Conservation (phyloP, 2,113 vertebrate genomes). For the Callaeas wilsoni region DNA sequence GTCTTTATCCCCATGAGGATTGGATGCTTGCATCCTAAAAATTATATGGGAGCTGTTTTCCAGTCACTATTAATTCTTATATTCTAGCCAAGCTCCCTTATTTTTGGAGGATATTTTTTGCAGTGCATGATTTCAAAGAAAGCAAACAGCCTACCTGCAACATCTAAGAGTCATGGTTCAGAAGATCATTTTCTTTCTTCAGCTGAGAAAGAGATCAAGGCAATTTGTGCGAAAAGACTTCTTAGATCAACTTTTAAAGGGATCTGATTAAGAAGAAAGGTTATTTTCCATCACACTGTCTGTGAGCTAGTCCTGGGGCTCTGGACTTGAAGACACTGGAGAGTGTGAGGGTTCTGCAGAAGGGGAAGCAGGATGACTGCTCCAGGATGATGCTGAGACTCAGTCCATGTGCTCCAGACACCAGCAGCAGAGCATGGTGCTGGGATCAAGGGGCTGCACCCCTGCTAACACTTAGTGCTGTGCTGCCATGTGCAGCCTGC, state of each 20-base stretch:
- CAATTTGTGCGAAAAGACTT: neutral
- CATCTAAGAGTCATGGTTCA: neutral
- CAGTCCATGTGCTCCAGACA: neutral
- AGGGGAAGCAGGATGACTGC: neutral
- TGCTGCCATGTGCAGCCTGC: neutral
- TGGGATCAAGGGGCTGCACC: neutral
- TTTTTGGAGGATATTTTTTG: neutral
- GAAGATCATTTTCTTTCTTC: neutral
- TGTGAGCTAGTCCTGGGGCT: neutral
- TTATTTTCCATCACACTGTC: neutral
- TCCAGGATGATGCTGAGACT: neutral
- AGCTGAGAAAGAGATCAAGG: neutral
- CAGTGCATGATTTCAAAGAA: neutral
- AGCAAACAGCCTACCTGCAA: neutral
- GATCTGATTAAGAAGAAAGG: neutral
- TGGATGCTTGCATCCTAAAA: neutral
- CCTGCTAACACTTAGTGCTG: fast-evolving
- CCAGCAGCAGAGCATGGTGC: neutral
- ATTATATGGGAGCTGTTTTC: neutral
- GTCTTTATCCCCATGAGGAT: neutral
- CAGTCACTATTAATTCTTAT: neutral
- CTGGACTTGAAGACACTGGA: neutral
- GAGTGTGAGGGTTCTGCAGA: neutral
- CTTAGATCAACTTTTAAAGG: neutral
- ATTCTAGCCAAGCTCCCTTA: neutral